phyloP scores from a whole-genome alignment of 1,140 invertebrate species.

The honey bee (Apis mellifera) region Amel_HAv3.1 CM009938.2:6294001-6294500 shows the following conservation, averaged over 20 bases:
- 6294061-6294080: no score
- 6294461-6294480: conserved; percentile 73
- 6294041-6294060: no score
- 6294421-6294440: conserved; percentile 56
- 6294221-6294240: conserved; percentile 34
- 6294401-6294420: conserved; percentile 72
- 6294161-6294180: neutral
- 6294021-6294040: no score
- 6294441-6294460: conserved; percentile 40
- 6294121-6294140: no score
- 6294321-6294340: conserved; percentile 39
- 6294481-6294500: conserved; percentile 75
- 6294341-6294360: conserved; percentile 72
- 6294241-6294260: neutral
- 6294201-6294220: neutral
- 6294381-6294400: conserved; percentile 67
- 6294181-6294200: neutral
- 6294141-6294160: neutral
- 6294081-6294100: no score
- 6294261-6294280: conserved; percentile 36
- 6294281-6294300: conserved; percentile 13
- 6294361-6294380: conserved; percentile 55
- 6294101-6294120: no score
- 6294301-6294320: neutral
- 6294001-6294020: no score